Base-by-base conservation (phyloP, 1,140 invertebrate genomes). In the Mizuhopecten yessoensis region DNA sequence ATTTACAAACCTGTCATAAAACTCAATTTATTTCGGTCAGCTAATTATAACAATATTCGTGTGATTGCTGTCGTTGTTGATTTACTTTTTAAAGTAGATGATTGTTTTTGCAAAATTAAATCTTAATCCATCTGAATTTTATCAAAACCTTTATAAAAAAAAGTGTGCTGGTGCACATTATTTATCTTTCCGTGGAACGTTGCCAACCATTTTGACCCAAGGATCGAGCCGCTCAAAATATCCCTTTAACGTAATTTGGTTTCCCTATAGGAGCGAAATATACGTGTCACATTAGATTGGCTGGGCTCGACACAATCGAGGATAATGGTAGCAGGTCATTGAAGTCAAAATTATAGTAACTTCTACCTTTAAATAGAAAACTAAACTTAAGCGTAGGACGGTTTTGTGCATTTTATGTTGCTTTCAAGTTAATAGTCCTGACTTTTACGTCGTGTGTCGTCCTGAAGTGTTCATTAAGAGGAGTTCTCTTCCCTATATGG, bases 291-390 rank as follows among this genome's bases (percentile, higher is more conserved):
- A 1, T 17, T 7, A 75, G 57, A 75, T 75, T 29, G 23, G n/a
- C 2, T 75, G 9, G n/a, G 23, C 57, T 23, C 57, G 15, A 29
- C 57, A 29, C 5, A n/a, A 75, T n/a, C 23, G 5, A 5, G 0
- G n/a, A 75, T n/a, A 17, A 75, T 75, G 17, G 23, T 29, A n/a
- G n/a, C 17, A 75, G 1, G 57, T 75, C 11, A 75, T 29, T 0
- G n/a, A 5, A 7, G 5, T 29, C 23, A 13, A 17, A 75, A n/a
- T 75, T 29, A 75, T 29, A 29, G 23, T 75, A 29, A 75, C 57
- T 75, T 11, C n/a, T 29, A 17, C 23, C 57, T 75, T 75, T 75
- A 75, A 75, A 75, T 75, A 75, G 57, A 75, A 75, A 75, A 75
- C 57, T 75, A 75, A 75, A 75, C 29, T 75, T 75, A 75, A 75